These are phyloP conservation scores for Gobionotothen gibberifrons DNA, from an alignment of 2,797 vertebrate species.

Conservation along the genomic window DNA sequence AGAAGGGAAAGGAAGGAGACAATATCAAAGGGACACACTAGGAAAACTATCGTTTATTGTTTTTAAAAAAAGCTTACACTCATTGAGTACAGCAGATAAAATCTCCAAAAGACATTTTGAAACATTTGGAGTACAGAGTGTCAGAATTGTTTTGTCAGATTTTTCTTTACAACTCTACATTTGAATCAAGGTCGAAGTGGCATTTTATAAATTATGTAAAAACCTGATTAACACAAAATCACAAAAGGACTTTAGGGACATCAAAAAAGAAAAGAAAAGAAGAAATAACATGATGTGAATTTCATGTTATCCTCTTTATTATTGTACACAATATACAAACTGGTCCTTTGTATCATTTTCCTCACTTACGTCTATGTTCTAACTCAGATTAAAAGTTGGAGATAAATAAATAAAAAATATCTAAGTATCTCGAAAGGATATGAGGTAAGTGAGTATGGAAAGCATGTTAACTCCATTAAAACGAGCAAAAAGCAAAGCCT, in stretches of 20 bases:
- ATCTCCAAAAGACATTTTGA: constrained; percentile 93
- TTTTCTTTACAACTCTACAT: constrained; percentile 88
- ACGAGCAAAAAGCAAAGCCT: constrained; percentile 61
- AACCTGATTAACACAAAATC: constrained; percentile 87
- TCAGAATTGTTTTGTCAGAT: constrained; percentile 65
- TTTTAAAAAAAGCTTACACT: constrained; percentile 91
- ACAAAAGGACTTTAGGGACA: constrained; percentile 84
- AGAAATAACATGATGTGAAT: constrained; percentile 80
- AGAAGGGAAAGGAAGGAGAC: constrained; percentile 44
- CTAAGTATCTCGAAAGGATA: constrained; percentile 87
- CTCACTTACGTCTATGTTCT: constrained; percentile 86
- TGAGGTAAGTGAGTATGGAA: constrained; percentile 85
- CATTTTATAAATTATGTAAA: constrained; percentile 91
- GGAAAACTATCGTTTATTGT: constrained; percentile 99
- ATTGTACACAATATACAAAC: constrained; percentile 98
- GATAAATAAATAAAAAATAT: constrained; percentile 94
- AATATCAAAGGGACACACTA: constrained; percentile 87
- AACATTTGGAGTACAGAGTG: constrained; percentile 88
- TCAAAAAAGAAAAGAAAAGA: constrained; percentile 81
- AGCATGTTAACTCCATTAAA: constrained; percentile 74
- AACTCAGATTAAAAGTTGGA: constrained; percentile 90
- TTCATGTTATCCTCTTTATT: constrained; percentile 88
- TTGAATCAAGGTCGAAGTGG: constrained; percentile 82
- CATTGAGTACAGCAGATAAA: constrained; percentile 99
- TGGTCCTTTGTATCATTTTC: constrained; percentile 89